Evolutionary conservation across 1,140 invertebrate genomes (phyloP).

Genomic region (Melipona quadrifasciata): DNA sequence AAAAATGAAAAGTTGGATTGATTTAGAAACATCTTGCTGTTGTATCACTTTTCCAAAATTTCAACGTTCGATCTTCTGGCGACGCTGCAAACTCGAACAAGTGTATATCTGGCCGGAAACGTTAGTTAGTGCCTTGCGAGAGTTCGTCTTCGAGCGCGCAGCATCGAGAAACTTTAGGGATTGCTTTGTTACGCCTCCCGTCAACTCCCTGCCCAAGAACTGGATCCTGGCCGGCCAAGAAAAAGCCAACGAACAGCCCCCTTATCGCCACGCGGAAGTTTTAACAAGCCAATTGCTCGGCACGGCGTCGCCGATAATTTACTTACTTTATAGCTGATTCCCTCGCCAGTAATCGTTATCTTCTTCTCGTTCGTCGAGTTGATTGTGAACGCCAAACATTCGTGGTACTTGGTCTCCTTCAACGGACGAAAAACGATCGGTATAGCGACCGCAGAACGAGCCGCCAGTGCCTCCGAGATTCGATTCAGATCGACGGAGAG

Average conservation of each 20-base stretch:
- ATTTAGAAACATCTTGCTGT: background rate
- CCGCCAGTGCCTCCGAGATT: constrained; percentile 62
- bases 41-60: background rate
- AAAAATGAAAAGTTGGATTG: background rate
- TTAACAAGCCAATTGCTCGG: background rate
- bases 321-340: constrained; percentile 73
- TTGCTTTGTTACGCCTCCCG: background rate
- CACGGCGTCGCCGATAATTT: background rate
- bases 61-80: background rate
- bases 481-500: constrained; percentile 65
- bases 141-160: background rate
- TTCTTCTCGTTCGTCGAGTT: constrained; percentile 65
- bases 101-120: background rate
- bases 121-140: background rate
- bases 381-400: constrained; percentile 70
- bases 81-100: too few relatives aligned
- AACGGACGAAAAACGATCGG: constrained; percentile 76
- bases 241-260: background rate
- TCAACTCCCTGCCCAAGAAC: background rate
- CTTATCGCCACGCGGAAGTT: background rate
- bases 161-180: background rate
- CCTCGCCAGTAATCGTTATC: constrained; percentile 76
- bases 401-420: constrained; percentile 67
- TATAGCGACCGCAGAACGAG: constrained; percentile 64
- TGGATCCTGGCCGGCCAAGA: background rate